Percentiles rank a stretch among this genome's conserved stretches.
These are phyloP conservation scores for Lasaia peninsularis DNA, from an alignment of 1,140 invertebrate genomes.

Conservation along the genomic window DNA sequence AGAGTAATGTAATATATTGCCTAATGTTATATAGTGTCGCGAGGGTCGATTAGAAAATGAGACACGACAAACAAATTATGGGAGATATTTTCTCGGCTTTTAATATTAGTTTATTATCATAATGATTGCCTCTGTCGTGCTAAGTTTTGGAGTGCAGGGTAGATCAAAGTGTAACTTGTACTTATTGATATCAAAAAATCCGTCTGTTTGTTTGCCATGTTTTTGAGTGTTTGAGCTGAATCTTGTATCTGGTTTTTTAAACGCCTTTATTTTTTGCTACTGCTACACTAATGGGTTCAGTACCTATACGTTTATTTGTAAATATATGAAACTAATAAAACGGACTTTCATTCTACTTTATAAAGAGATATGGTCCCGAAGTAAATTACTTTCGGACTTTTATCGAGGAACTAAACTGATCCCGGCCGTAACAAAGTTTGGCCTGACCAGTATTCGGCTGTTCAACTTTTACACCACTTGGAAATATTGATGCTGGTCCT, in stretches of 20 bases:
- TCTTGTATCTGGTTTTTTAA: background rate
- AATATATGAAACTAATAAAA: slow-evolving; percentile 42
- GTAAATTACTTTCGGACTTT: slow-evolving; percentile 66
- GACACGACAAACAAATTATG: too few relatives aligned
- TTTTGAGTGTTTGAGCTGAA: too few relatives aligned
- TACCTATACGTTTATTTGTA: background rate
- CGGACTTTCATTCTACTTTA: slow-evolving; percentile 40
- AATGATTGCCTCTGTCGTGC: too few relatives aligned
- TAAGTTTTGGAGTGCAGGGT: too few relatives aligned
- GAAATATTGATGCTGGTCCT: slow-evolving; percentile 57
- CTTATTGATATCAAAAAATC: too few relatives aligned
- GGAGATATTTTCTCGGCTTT: too few relatives aligned
- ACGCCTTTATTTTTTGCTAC: background rate
- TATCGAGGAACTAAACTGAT: slow-evolving; percentile 59
- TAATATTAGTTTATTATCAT: too few relatives aligned
- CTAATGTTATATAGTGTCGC: too few relatives aligned
- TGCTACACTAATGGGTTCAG: background rate
- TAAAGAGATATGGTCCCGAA: slow-evolving; percentile 59
- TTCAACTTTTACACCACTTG: slow-evolving; percentile 47
- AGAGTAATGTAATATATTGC: background rate
- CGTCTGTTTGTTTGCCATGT: too few relatives aligned
- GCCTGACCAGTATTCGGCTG: slow-evolving; percentile 47
- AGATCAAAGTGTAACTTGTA: too few relatives aligned
- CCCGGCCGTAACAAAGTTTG: slow-evolving; percentile 58
- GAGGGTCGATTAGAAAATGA: too few relatives aligned